phyloP scores from a whole-genome alignment of 2,113 vertebrate species.

The Chloebia gouldiae region DNA sequence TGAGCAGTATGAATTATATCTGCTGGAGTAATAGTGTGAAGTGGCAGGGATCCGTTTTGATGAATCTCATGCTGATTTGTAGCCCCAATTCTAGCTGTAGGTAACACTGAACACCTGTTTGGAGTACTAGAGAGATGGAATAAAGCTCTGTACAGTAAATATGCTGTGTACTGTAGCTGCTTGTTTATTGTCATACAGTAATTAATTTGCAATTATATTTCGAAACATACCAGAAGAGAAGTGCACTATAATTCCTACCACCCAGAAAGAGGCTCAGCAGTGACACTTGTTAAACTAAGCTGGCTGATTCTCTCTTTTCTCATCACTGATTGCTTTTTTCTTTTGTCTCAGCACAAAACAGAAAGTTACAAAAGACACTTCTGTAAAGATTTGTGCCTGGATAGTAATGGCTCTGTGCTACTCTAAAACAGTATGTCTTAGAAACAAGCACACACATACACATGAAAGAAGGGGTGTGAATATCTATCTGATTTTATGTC shows the following conservation, averaged over 20 bases:
- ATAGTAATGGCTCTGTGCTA: not conserved
- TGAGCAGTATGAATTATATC: slow-evolving; percentile 67
- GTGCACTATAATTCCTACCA: slow-evolving; percentile 46
- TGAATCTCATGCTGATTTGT: slow-evolving; percentile 67
- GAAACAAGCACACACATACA: not conserved
- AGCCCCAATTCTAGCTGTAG: slow-evolving; percentile 65
- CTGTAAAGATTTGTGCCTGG: not conserved
- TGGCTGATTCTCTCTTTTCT: slow-evolving; percentile 44
- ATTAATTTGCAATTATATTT: slow-evolving; percentile 62
- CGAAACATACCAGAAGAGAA: slow-evolving; percentile 38
- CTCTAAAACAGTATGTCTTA: not conserved
- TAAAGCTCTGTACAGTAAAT: slow-evolving; percentile 24
- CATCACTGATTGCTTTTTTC: slow-evolving; percentile 14
- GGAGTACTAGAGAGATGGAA: slow-evolving; percentile 46
- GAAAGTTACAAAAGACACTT: slow-evolving; percentile 5
- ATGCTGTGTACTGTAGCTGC: slow-evolving; percentile 3
- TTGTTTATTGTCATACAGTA: slow-evolving; percentile 45
- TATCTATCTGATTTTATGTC: not conserved
- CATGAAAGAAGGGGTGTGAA: not conserved
- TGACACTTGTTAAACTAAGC: slow-evolving; percentile 23
- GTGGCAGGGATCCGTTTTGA: slow-evolving; percentile 68
- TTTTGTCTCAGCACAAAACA: slow-evolving; percentile 23
- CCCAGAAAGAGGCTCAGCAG: slow-evolving; percentile 43
- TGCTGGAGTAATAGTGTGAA: slow-evolving; percentile 65
- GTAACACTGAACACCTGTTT: slow-evolving; percentile 67